phyloP scores from a whole-genome alignment of 2,888 invertebrate genomes.

The Resseliella maxima region DNA sequence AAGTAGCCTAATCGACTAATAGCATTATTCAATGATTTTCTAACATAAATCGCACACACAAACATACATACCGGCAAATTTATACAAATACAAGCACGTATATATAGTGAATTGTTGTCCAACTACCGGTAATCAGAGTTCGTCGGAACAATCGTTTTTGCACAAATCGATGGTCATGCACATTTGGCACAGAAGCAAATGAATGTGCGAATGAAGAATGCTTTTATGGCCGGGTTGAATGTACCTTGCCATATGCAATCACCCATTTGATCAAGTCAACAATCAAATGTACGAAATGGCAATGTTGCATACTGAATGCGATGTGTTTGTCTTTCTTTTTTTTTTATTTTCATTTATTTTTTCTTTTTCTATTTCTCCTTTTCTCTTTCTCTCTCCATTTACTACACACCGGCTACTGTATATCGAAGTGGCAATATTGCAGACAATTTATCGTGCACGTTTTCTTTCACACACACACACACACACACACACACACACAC shows the following conservation, averaged over 20 bases:
- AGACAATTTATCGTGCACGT: no score
- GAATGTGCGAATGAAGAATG: constrained; percentile 23
- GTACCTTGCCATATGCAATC: constrained; percentile 48
- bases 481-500: no score
- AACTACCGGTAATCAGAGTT: constrained; percentile 1
- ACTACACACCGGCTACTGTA: no score
- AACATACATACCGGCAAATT: no score
- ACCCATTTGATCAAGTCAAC: constrained; percentile 30
- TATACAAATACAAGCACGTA: no score
- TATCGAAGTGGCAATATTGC: no score
- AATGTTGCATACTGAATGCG: constrained; percentile 7
- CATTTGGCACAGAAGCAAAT: constrained; percentile 37
- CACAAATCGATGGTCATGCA: constrained; percentile 46
- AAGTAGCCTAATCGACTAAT: no score
- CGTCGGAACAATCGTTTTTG: constrained; percentile 3
- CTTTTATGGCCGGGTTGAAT: constrained; percentile 27
- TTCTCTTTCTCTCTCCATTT: background rate
- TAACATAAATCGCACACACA: background rate
- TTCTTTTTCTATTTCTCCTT: background rate
- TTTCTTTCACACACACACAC: no score
- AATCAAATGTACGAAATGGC: background rate
- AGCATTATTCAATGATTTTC: no score
- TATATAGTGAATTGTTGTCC: no score
- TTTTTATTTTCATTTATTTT: background rate
- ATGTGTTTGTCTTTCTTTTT: background rate